Base-by-base conservation (phyloP, 92 coral and sea anemone species). In the Anthopleura xanthogrammica region DNA sequence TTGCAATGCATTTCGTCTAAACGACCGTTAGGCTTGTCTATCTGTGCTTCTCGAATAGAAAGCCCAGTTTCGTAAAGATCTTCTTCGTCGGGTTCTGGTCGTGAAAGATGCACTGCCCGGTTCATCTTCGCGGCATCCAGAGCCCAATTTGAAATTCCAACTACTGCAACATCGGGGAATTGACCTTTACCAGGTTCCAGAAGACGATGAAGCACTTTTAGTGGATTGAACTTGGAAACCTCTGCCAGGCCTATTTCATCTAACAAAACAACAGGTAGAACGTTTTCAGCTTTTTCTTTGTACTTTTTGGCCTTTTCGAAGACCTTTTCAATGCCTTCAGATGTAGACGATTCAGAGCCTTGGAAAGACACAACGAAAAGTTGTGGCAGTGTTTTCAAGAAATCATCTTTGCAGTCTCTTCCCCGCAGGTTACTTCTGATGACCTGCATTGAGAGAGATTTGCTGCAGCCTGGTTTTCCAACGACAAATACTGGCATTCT, bases 61-160 rank as follows among this genome's bases (percentile, higher is more conserved):
- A 84, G 87, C 17, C 99, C 99, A 86, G 99, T 96, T 74, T 96
- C 98, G 55, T 72, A 85, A 50, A 96, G 86, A 79, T 96, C 99
- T 0, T 94, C 90, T 20, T 56, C 80, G 72, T 93, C 95, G 56
- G 99, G 99, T 43, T 96, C 98, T 39, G 99, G 99, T 50, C 99
- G 94, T 20, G 99, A 96, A 56, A 96, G 95, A 74, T 96, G 99
- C 64, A 96, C 88, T 24, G 99, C 99, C 57, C 99, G 92, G 90
- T 96, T 96, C 99, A 96, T 96, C 89, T 96, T 96, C 16, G 99
- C 99, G 23, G 99, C 98, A 86, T 96, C 99, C 68, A 96, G 78
- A 1, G 99, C 94, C 99, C 99, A 96, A 93, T 96, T 96, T 8
- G 99, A 96, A 56, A 96, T 94, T 5, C 99, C 99, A n/a, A 96